Evolutionary conservation across 2,113 vertebrate genomes (phyloP), one percentile per base, ranked within the genome.

Genomic region (Gobius niger): DNA sequence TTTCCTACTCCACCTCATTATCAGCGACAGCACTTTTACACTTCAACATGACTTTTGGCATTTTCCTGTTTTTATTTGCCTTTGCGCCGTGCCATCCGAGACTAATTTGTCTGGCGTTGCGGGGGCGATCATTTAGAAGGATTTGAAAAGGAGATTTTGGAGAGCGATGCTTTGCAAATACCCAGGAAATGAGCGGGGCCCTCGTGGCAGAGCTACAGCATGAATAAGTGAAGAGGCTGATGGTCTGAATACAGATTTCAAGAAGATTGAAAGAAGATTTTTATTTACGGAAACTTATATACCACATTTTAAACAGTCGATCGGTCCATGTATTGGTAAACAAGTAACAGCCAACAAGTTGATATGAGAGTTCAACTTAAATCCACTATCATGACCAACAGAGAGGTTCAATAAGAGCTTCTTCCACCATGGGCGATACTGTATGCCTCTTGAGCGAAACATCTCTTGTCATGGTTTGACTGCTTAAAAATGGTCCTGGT

Each of bases 141-240:
- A 75, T 71, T 18, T 69, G 66, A 67, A 81, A 68, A 65, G n/a
- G 7, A 7, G n/a, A 19, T 73, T 66, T 68, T 71, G 44, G 41
- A 70, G 52, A 67, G 47, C 47, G 47, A 70, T 44, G 61, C 49
- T 51, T 34, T 72, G 62, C 41, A 75, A 81, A 81, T 75, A 41
- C 47, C 63, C 42, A 24, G 41, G 72, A 70, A 76, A 73, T 52
- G 70, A 82, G 67, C 73, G 53, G 15, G 59, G 50, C 51, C 51
- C 62, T 62, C 5, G n/a, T 64, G 70, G 67, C 42, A 79, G 71
- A 53, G 51, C 67, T 8, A 63, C 51, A 75, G 72, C 69, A 72
- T 63, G 62, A 87, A 85, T 81, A 82, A 81, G 65, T 82, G 60
- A 82, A 70, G 4, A 72, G 54, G 59, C 13, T 68, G 68, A 56